These are phyloP conservation scores for Nesidiocoris tenuis DNA, from an alignment of 2,888 invertebrate species.

Conservation along the genomic window DNA sequence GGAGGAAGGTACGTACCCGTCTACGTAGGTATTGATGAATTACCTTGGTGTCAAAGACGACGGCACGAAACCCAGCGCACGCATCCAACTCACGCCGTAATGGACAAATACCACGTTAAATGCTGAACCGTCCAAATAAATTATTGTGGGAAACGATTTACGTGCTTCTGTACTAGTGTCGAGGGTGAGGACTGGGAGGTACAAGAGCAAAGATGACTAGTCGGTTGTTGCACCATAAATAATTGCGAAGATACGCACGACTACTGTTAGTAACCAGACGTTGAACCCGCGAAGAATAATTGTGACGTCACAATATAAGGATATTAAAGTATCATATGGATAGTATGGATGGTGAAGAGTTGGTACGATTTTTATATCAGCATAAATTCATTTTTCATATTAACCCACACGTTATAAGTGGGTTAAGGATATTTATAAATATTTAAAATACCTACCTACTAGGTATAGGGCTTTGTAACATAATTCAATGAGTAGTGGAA, in stretches of 20 bases:
- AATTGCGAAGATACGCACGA: background rate
- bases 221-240: background rate
- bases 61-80: slow-evolving; percentile 40
- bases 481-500: too few relatives aligned
- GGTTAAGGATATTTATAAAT: too few relatives aligned
- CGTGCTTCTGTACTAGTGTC: slow-evolving; percentile 18
- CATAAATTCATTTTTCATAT: too few relatives aligned
- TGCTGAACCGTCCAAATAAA: slow-evolving; percentile 32
- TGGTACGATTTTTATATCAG: too few relatives aligned
- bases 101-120: slow-evolving; percentile 39
- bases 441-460: too few relatives aligned
- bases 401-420: too few relatives aligned
- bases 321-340: too few relatives aligned
- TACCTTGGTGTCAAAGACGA: slow-evolving; percentile 39
- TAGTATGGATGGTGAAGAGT: too few relatives aligned
- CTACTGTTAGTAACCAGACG: background rate
- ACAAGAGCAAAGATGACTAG: background rate
- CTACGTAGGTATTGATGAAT: slow-evolving; percentile 41
- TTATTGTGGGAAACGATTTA: slow-evolving; percentile 39
- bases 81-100: slow-evolving; percentile 20
- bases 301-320: background rate
- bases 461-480: too few relatives aligned
- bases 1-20: background rate
- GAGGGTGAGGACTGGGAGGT: background rate
- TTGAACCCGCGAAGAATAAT: background rate